Evolutionary conservation across 2,888 invertebrate species (phyloP).

Genomic region (Cacoxenus indagator): DNA sequence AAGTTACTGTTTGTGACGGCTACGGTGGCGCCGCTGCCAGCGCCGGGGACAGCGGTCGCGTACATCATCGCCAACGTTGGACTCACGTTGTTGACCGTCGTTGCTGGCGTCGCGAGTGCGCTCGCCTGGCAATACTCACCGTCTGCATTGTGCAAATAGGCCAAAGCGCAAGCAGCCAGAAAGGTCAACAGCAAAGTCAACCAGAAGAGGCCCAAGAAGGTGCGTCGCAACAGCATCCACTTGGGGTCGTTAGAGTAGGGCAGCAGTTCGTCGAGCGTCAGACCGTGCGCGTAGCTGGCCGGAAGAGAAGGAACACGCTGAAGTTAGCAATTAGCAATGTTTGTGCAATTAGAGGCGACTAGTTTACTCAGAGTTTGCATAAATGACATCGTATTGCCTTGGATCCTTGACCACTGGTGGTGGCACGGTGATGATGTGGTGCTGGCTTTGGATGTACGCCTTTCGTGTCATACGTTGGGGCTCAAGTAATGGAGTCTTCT

Average conservation of each 20-base stretch:
- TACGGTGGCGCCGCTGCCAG: not conserved
- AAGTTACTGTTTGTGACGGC: not conserved
- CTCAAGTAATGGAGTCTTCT: constrained; percentile 53
- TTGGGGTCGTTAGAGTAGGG: constrained; percentile 70
- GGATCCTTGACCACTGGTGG: constrained; percentile 46
- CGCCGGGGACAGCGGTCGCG: constrained; percentile 5
- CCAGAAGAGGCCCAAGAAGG: constrained; percentile 72
- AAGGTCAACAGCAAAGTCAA: constrained; percentile 72
- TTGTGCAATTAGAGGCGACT: constrained; percentile 1
- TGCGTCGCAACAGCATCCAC: constrained; percentile 72
- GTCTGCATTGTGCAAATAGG: constrained; percentile 47
- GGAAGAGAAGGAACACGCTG: constrained; percentile 7
- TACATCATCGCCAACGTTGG: constrained; percentile 31
- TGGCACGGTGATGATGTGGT: constrained; percentile 51
- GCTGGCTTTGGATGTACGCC: constrained; percentile 23
- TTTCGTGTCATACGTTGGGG: not conserved
- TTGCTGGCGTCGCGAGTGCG: constrained; percentile 21
- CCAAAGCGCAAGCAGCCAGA: constrained; percentile 70
- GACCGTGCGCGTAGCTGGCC: constrained; percentile 56
- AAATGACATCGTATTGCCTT: constrained; percentile 55
- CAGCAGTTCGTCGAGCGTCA: constrained; percentile 73
- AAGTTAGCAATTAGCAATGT: not conserved
- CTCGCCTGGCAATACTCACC: constrained; percentile 10
- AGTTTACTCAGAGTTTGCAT: constrained; percentile 59
- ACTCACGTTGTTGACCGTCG: constrained; percentile 32